These are phyloP conservation scores for Drosophila melanogaster DNA, from an alignment of 1,140 invertebrate genomes.

Conservation along the genomic window DNA sequence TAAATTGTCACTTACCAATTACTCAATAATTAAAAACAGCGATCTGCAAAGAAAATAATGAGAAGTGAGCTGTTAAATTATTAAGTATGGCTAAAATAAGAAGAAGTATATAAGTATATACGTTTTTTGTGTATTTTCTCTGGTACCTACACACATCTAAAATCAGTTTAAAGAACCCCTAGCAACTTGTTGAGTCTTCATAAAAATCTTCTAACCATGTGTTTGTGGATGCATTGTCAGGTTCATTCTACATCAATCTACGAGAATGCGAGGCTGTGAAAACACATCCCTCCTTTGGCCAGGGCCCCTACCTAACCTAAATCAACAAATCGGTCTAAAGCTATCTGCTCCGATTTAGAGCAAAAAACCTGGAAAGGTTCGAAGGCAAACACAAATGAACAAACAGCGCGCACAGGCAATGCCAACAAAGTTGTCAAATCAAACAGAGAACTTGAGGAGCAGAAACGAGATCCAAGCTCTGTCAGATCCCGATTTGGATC, in stretches of 20 bases:
- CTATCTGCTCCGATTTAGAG: conserved; percentile 43
- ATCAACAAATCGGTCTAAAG: conserved; percentile 54
- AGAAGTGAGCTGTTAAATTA: neutral
- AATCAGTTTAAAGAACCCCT: neutral
- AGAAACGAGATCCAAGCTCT: conserved; percentile 28
- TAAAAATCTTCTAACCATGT: conserved; percentile 22
- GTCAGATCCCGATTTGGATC: conserved; percentile 25
- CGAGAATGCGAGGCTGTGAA: neutral
- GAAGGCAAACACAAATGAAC: conserved; percentile 36
- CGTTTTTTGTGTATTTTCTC: neutral
- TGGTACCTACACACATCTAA: neutral
- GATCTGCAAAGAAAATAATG: conserved; percentile 50
- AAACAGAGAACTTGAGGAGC: conserved; percentile 56
- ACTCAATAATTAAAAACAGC: conserved; percentile 48
- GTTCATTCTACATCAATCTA: conserved; percentile 11
- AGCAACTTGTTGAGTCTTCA: neutral
- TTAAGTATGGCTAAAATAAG: too few relatives aligned
- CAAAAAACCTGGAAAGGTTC: conserved; percentile 35
- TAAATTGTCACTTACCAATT: conserved; percentile 49
- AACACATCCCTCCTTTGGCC: conserved; percentile 15
- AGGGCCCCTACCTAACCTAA: conserved; percentile 42
- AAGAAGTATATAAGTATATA: too few relatives aligned
- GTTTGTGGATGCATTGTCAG: conserved; percentile 11
- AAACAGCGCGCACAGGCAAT: conserved; percentile 23
- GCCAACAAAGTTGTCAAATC: conserved; percentile 78